Conservation (phyloP, 2,797 vertebrate species). For the Steatocranus sp. region DNA sequence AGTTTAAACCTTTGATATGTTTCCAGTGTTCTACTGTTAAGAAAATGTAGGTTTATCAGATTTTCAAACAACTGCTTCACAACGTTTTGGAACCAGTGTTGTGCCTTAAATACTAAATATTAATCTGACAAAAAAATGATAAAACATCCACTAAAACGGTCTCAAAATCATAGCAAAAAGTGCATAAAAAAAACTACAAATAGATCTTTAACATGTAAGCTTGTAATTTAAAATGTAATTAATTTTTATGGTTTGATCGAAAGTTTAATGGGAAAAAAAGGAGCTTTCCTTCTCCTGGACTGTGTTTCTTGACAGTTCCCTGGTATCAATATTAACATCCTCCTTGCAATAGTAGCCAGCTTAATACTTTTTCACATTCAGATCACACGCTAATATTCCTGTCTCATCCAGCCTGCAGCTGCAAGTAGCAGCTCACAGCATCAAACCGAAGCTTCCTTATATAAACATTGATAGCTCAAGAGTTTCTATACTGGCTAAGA, state of each 20-base stretch:
- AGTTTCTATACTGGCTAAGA: background rate
- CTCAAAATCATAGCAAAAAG: background rate
- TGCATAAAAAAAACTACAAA: background rate
- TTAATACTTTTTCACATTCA: constrained; percentile 24
- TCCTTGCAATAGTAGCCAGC: background rate
- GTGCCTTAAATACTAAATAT: background rate
- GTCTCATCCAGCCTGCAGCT: background rate
- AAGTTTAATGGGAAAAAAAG: background rate
- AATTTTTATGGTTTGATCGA: background rate
- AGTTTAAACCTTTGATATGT: background rate
- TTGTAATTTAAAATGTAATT: background rate
- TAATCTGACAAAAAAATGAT: background rate
- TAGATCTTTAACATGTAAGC: background rate
- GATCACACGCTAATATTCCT: constrained; percentile 7
- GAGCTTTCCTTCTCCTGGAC: background rate
- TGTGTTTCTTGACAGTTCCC: background rate
- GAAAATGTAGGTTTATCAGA: background rate
- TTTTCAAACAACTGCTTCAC: background rate
- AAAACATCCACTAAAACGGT: background rate
- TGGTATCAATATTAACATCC: constrained; percentile 7
- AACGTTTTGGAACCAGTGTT: background rate
- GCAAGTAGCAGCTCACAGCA: background rate
- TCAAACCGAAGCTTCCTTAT: background rate
- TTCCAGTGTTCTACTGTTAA: background rate
- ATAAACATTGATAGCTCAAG: background rate